Evolutionary conservation across 1,140 invertebrate genomes (phyloP), one percentile per base, ranked within the genome.

Genomic region (Dysdera silvatica): DNA sequence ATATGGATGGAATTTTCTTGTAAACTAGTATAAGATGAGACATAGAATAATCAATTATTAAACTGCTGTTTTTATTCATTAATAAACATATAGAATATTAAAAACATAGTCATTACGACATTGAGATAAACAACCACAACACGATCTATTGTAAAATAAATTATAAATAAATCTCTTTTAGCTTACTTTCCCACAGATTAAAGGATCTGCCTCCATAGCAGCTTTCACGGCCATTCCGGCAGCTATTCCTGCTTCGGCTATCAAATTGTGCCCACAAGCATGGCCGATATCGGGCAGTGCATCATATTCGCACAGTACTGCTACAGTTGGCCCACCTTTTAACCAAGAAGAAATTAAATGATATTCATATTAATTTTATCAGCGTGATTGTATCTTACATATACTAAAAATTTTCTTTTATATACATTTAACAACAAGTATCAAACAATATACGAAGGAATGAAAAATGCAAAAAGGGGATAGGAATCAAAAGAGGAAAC

Each of bases 241-340:
- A 4, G 73, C 74, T 5, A 75, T 63, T 1, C 73, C 73, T 8
- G 72, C 63, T 53, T 75, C 74, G 1, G 75, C 73, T 26, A 77
- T 76, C 31, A 77, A 67, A 64, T 77, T 77, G 49, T 77, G 74
- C 12, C 74, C 75, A 68, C 75, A 76, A 0, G 72, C 75, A 66
- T 77, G 74, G 26, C 75, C 75, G n/a, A 76, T 72, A 14, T 67
- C 72, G 4, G 75, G 75, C 26, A 77, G 67, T 2, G 75, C 74
- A 67, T 77, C 75, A 65, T 75, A 76, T 57, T 76, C 74, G 60
- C 74, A 76, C 14, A 76, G 26, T 8, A 75, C 61, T 12, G 71
- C 73, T 23, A 75, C 61, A 4, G 49, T 52, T n/a, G 28, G 2
- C 4, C 16, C 26, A 10, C 12, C 26, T 31, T 52, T 3, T 16